These are phyloP conservation scores for Dunckerocampus dactyliophorus DNA, from an alignment of 2,113 vertebrate genomes.

Conservation along the genomic window DNA sequence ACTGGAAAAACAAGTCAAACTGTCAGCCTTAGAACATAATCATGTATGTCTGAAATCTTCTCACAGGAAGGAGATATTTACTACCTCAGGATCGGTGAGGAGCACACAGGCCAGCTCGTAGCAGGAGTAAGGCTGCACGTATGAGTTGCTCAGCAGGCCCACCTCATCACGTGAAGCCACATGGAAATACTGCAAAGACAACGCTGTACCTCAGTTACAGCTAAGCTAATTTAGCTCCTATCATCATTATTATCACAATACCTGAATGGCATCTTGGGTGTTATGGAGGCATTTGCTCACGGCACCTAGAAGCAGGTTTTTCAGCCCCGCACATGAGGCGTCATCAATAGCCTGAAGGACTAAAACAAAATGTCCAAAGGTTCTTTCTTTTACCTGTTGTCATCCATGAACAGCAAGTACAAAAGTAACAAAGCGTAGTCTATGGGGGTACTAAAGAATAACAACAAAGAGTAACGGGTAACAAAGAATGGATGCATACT, in stretches of 20 bases:
- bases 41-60: neutral
- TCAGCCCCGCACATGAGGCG: slow-evolving; percentile 76
- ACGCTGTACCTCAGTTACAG: too few species aligned
- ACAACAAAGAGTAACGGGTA: too few species aligned
- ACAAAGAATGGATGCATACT: too few species aligned
- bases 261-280: slow-evolving; percentile 86
- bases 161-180: slow-evolving; percentile 83
- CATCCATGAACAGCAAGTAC: too few species aligned
- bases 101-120: slow-evolving; percentile 90
- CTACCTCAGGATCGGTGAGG: slow-evolving; percentile 82
- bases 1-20: slow-evolving; percentile 63
- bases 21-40: slow-evolving; percentile 16
- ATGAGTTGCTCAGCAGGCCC: slow-evolving; percentile 82
- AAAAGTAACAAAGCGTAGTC: neutral
- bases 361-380: slow-evolving; percentile 28
- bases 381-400: neutral
- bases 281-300: slow-evolving; percentile 89
- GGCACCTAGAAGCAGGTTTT: slow-evolving; percentile 89
- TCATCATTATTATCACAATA: slow-evolving; percentile 34
- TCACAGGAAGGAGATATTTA: neutral
- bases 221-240: too few species aligned
- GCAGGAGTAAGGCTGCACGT: slow-evolving; percentile 88
- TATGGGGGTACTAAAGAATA: too few species aligned
- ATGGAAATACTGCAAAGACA: slow-evolving; percentile 78
- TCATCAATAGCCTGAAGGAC: slow-evolving; percentile 85